Base-by-base conservation (phyloP, 2,797 vertebrate genomes). In the Protosalanx chinensis region DNA sequence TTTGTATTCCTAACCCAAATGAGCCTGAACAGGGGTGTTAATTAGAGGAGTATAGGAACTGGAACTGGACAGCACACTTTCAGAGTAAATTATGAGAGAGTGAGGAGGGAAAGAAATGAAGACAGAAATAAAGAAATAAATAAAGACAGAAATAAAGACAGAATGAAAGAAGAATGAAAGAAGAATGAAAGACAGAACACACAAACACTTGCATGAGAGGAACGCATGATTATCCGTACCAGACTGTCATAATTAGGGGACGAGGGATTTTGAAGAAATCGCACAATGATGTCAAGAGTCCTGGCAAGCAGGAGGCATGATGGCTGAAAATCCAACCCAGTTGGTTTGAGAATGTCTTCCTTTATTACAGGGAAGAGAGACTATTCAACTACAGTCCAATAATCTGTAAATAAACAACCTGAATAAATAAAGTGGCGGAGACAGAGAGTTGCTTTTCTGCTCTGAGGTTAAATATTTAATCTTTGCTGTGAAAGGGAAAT, bases 1-100 rank as follows among this genome's bases (percentile, higher is more conserved):
- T 91, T 87, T 89, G 89, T 92, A 88, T 90, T 91, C 89, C 92
- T 92, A 90, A 88, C 92, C 89, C 91, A 93, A 94, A 94, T 93
- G 91, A 93, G 91, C 87, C 89, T 91, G 91, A 94, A 93, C 91
- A 89, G 85, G 86, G 89, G 82, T 82, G 89, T 92, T 93, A 92
- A 94, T 93, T 93, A 92, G 91, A 88, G 7, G 12, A 88, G 89
- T 73, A 56, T 91, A 90, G 90, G 89, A 92, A 92, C 86, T 87
- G 84, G 88, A 90, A 88, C 87, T 83, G 92, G 91, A 92, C 91
- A 91, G 89, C 87, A 87, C 91, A 91, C 87, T 91, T 90, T 86
- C 89, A 84, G 75, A 88, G 82, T 85, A 86, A 87, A 91, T 89
- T 85, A 86, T 81, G 78, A 74, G 84, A 5, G 16, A 18, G 58